Conservation (phyloP, 2,888 invertebrate species). For the Napeogenes sylphis region DNA sequence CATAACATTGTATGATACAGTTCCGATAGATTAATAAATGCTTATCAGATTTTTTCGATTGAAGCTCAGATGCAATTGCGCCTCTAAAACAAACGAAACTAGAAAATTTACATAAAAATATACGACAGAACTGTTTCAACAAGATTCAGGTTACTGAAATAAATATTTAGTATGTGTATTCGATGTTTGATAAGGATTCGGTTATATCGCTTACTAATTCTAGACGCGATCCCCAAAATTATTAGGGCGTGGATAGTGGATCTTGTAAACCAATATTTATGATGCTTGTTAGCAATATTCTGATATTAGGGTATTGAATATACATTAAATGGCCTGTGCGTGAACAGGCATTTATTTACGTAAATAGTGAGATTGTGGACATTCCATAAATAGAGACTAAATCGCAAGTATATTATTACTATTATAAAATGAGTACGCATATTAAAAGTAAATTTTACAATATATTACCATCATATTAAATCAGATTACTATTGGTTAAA, state of each 20-base stretch:
- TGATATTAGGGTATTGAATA: slow-evolving; percentile 28
- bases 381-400: no score
- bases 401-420: no score
- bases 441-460: no score
- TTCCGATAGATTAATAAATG: background rate
- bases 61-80: slow-evolving; percentile 9
- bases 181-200: slow-evolving; percentile 21
- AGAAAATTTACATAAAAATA: slow-evolving; percentile 12
- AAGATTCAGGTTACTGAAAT: slow-evolving; percentile 1
- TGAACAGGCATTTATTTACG: slow-evolving; percentile 9
- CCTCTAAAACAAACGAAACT: slow-evolving; percentile 7
- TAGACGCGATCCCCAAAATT: slow-evolving; percentile 35
- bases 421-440: no score
- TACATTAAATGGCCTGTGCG: slow-evolving; percentile 46
- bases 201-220: slow-evolving; percentile 30
- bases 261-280: slow-evolving; percentile 42
- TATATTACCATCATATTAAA: no score
- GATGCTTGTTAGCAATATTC: slow-evolving; percentile 25
- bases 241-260: slow-evolving; percentile 33
- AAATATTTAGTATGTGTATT: slow-evolving; percentile 15
- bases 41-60: slow-evolving; percentile 15
- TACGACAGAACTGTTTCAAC: slow-evolving; percentile 6
- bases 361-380: background rate
- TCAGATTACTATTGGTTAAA: no score
- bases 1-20: no score